phyloP scores from a whole-genome alignment of 1,140 invertebrate genomes.

The Maconellicoccus hirsutus region DNA sequence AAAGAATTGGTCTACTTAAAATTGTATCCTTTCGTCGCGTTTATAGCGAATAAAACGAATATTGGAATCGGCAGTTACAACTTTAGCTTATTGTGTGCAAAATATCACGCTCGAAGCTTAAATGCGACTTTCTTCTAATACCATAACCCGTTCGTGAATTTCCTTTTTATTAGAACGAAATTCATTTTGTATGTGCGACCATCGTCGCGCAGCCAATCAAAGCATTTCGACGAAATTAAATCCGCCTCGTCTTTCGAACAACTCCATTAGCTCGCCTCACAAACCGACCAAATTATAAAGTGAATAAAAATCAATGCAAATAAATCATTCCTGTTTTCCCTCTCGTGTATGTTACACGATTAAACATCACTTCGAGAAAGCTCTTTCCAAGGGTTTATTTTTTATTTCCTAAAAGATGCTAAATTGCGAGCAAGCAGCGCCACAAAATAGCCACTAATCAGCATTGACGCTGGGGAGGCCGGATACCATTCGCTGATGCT shows the following conservation, averaged over 20 bases:
- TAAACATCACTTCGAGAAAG: too few species aligned
- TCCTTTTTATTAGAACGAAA: constrained; percentile 4
- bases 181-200: background rate
- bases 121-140: constrained; percentile 1
- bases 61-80: background rate
- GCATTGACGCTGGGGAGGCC: background rate
- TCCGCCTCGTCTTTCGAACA: background rate
- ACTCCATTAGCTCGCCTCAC: too few species aligned
- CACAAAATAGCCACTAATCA: background rate
- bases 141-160: background rate
- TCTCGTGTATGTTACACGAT: too few species aligned
- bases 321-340: too few species aligned
- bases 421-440: background rate
- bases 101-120: background rate
- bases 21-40: background rate
- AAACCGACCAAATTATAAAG: too few species aligned
- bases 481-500: background rate
- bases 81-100: background rate
- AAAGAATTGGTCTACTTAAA: background rate
- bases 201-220: background rate
- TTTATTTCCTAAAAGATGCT: too few species aligned
- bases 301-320: too few species aligned
- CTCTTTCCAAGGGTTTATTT: too few species aligned
- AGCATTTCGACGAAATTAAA: background rate
- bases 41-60: background rate